Percentiles rank a stretch among this genome's conserved stretches.
Evolutionary conservation across 2,888 invertebrate species (phyloP).

Genomic region (Caenorhabditis sp.): DNA sequence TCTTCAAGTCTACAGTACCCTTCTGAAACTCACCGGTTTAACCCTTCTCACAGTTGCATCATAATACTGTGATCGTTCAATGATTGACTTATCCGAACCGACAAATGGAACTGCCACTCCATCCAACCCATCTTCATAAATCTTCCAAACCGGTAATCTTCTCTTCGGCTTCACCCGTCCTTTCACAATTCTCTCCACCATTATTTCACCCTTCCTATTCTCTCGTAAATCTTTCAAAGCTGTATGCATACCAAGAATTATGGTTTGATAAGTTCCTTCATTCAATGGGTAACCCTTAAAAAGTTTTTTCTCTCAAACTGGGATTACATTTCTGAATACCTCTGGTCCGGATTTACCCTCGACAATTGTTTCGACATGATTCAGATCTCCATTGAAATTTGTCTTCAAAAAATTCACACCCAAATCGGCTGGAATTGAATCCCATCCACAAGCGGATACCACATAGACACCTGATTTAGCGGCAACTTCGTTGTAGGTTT

Average conservation of each 20-base stretch:
- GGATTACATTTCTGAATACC: constrained; percentile 34
- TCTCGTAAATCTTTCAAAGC: constrained; percentile 64
- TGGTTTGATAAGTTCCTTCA: constrained; percentile 89
- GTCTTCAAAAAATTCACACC: constrained; percentile 83
- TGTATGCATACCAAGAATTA: constrained; percentile 79
- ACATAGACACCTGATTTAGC: constrained; percentile 79
- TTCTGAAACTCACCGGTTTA: no score
- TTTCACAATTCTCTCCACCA: constrained; percentile 58
- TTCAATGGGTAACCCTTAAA: constrained; percentile 77
- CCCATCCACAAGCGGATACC: constrained; percentile 78
- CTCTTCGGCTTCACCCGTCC: constrained; percentile 45
- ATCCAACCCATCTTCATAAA: constrained; percentile 60
- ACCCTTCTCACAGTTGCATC: constrained; percentile 78
- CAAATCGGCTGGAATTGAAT: constrained; percentile 86
- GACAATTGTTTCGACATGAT: constrained; percentile 68
- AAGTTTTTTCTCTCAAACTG: no score
- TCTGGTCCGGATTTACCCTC: constrained; percentile 64
- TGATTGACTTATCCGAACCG: constrained; percentile 74
- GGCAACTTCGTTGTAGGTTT: constrained; percentile 79
- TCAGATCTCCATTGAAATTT: constrained; percentile 78
- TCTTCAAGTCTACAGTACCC: no score
- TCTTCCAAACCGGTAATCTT: constrained; percentile 59
- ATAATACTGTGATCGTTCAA: constrained; percentile 80
- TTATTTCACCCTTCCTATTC: constrained; percentile 56
- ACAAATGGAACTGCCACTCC: constrained; percentile 81